phyloP scores from a whole-genome alignment of 2,113 vertebrate genomes.

The Anthoscopus minutus region DNA sequence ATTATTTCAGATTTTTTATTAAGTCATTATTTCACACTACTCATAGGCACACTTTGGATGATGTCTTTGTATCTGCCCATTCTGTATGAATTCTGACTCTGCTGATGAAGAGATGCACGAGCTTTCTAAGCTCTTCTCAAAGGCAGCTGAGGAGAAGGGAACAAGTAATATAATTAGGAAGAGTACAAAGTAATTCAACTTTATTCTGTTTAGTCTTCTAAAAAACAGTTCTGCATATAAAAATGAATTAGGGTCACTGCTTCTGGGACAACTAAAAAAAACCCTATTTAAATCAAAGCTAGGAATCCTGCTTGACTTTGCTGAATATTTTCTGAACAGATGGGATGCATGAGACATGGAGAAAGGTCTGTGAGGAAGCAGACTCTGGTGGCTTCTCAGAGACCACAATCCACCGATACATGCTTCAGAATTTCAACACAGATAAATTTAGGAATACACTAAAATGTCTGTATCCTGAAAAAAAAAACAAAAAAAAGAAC shows the following conservation, averaged over 20 bases:
- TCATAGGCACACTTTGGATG: not conserved
- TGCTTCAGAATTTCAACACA: not conserved
- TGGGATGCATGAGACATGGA: not conserved
- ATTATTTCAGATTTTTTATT: not conserved
- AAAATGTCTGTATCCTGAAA: not conserved
- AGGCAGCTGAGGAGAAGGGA: not conserved
- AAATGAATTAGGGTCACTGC: not conserved
- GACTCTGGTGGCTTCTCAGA: not conserved
- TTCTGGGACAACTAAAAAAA: not conserved
- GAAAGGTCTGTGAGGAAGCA: not conserved
- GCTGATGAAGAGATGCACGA: not conserved
- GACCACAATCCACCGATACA: not conserved
- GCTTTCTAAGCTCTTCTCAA: not conserved
- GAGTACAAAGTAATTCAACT: not conserved
- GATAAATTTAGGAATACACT: not conserved
- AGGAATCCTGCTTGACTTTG: not conserved
- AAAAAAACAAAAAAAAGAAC: not conserved
- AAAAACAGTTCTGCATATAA: not conserved
- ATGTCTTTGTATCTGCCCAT: not conserved
- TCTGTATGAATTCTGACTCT: not conserved
- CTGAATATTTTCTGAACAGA: not conserved
- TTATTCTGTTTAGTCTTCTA: not conserved
- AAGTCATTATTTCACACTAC: not conserved
- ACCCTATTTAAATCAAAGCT: not conserved
- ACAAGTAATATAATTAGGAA: not conserved